Conservation (phyloP, 2,797 vertebrate species). For the Myioborus melanocephalus region DNA sequence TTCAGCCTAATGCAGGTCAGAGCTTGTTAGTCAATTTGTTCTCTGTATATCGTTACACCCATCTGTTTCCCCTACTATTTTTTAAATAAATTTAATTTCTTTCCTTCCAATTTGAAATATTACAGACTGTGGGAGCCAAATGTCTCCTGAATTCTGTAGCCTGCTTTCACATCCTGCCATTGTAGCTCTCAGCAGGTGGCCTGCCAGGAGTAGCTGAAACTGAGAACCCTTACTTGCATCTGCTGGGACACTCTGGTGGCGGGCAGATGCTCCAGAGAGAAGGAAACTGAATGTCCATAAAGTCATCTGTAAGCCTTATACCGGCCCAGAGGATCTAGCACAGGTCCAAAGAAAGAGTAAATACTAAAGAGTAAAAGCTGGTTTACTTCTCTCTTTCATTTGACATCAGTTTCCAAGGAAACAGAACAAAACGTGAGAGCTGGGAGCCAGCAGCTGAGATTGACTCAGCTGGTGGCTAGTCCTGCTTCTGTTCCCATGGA, state of each 20-base stretch:
- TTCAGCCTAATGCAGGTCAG: slow-evolving; percentile 35
- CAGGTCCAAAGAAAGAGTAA: not conserved
- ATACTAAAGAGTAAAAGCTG: slow-evolving; percentile 28
- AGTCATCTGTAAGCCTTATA: not conserved
- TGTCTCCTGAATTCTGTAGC: slow-evolving; percentile 31
- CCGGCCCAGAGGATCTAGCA: not conserved
- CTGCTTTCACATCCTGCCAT: slow-evolving; percentile 21
- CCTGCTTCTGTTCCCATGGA: slow-evolving; percentile 66
- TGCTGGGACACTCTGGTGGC: not conserved
- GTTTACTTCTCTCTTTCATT: slow-evolving; percentile 43
- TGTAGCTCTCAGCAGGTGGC: not conserved
- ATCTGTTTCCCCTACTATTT: slow-evolving; percentile 50
- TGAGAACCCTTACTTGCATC: slow-evolving; percentile 33
- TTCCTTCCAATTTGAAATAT: slow-evolving; percentile 58
- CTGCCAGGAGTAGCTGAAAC: not conserved
- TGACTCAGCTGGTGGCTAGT: slow-evolving; percentile 71
- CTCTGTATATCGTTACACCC: slow-evolving; percentile 7
- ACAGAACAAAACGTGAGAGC: slow-evolving; percentile 62
- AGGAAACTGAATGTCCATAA: not conserved
- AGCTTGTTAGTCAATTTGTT: slow-evolving; percentile 51
- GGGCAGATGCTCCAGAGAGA: not conserved
- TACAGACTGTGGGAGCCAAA: slow-evolving; percentile 25
- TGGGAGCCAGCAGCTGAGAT: slow-evolving; percentile 64
- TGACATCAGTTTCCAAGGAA: slow-evolving; percentile 68
- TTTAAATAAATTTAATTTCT: slow-evolving; percentile 48